Evolutionary conservation across 2,113 vertebrate genomes (phyloP).

Genomic region (Chitala chitala): DNA sequence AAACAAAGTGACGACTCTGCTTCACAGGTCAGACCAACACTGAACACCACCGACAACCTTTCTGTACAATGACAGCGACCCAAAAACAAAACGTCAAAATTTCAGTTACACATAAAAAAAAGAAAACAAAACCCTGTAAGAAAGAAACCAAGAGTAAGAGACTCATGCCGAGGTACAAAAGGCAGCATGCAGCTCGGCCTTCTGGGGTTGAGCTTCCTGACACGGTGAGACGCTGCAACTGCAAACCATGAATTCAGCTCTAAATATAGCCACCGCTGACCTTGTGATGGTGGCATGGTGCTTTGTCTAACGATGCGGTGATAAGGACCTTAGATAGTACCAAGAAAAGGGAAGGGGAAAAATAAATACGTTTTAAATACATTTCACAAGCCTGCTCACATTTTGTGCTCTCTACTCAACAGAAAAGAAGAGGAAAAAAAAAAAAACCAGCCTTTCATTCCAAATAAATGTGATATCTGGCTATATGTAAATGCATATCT

Average conservation of each 20-base stretch:
- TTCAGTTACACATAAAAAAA: too few relatives aligned
- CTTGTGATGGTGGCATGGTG: background rate
- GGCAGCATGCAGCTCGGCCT: background rate
- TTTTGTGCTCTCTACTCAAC: too few relatives aligned
- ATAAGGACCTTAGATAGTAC: background rate
- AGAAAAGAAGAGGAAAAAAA: too few relatives aligned
- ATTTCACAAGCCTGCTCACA: background rate
- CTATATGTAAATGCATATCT: too few relatives aligned
- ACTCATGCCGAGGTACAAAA: background rate
- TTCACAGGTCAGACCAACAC: too few relatives aligned
- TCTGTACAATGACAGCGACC: too few relatives aligned
- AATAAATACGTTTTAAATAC: background rate
- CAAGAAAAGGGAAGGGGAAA: background rate
- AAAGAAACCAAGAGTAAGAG: background rate
- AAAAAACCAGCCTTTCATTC: too few relatives aligned
- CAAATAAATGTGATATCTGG: too few relatives aligned
- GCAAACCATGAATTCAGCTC: slow-evolving; percentile 8
- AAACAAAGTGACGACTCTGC: too few relatives aligned
- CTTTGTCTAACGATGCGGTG: background rate
- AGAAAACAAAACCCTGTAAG: background rate
- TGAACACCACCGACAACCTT: too few relatives aligned
- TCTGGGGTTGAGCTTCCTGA: background rate
- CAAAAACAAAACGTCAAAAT: too few relatives aligned
- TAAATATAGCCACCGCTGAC: background rate
- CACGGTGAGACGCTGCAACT: background rate